Conservation (phyloP, 2,797 vertebrate genomes). For the Eremophila alpestris region DNA sequence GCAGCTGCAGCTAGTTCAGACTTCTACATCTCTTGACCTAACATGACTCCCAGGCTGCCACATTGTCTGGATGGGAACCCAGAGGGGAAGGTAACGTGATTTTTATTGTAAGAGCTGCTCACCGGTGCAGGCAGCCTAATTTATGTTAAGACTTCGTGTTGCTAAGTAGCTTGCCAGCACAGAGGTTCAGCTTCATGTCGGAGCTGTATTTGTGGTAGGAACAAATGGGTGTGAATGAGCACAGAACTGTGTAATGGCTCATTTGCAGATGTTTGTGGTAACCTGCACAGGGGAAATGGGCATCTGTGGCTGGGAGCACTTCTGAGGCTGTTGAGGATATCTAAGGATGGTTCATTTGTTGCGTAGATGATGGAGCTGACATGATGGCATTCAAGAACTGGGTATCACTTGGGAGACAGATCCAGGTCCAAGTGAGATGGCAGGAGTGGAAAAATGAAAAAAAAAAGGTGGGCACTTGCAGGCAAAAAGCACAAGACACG, state of each 20-base stretch:
- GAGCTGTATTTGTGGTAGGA: slow-evolving; percentile 9
- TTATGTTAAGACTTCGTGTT: slow-evolving; percentile 28
- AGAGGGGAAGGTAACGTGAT: not conserved
- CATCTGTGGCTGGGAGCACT: not conserved
- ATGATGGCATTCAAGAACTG: not conserved
- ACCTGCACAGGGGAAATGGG: not conserved
- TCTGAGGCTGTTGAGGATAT: not conserved
- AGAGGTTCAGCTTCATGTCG: not conserved
- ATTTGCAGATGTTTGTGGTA: not conserved
- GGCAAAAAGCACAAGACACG: not conserved
- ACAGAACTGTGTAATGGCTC: not conserved
- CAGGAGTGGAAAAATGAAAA: not conserved
- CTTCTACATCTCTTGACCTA: slow-evolving; percentile 59
- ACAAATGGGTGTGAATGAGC: not conserved
- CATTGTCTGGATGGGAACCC: not conserved
- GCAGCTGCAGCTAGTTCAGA: slow-evolving; percentile 64
- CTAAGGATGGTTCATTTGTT: not conserved
- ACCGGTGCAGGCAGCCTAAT: slow-evolving; percentile 42
- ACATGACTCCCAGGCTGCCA: slow-evolving; percentile 46
- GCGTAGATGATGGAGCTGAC: not conserved
- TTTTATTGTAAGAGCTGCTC: slow-evolving; percentile 47
- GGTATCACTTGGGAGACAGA: not conserved
- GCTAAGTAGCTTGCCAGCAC: slow-evolving; percentile 30
- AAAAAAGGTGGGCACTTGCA: not conserved
- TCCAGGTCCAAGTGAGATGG: not conserved